phyloP scores from a whole-genome alignment of 1,140 invertebrate species.

The Trachelipus rathkii region DNA sequence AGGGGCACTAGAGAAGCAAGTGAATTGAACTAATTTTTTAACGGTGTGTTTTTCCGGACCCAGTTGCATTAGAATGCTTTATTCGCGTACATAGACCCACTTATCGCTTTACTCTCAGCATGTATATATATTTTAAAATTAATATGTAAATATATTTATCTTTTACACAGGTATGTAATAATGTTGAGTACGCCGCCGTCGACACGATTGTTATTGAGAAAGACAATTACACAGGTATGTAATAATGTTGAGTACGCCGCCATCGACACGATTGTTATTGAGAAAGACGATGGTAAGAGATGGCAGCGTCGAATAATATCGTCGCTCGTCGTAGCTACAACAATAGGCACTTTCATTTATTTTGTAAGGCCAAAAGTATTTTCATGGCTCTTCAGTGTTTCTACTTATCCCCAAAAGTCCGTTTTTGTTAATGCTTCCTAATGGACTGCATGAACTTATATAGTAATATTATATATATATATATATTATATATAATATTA shows the following conservation, averaged over 20 bases:
- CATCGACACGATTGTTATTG: not conserved
- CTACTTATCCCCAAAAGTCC: not conserved
- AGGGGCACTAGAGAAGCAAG: too few species aligned
- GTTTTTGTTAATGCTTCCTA: not conserved
- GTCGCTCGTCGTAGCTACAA: not conserved
- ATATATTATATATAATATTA: conserved; percentile 15
- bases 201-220: not conserved
- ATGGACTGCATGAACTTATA: too few species aligned
- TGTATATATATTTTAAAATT: too few species aligned
- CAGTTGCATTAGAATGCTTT: too few species aligned
- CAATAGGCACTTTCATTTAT: not conserved
- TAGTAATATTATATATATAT: not conserved
- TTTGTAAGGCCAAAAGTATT: not conserved
- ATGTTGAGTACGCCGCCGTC: not conserved
- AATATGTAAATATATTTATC: too few species aligned
- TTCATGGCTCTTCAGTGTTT: not conserved
- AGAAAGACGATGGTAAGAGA: not conserved
- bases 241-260: not conserved
- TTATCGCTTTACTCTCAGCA: too few species aligned
- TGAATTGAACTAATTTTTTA: too few species aligned
- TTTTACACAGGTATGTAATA: not conserved
- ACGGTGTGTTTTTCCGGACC: too few species aligned
- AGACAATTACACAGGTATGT: not conserved
- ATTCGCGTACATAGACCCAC: too few species aligned
- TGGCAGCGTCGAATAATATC: not conserved